Evolutionary conservation across 2,888 invertebrate genomes (phyloP), one percentile per base, ranked within the genome.

Genomic region (Brachypalpus laphriformis): DNA sequence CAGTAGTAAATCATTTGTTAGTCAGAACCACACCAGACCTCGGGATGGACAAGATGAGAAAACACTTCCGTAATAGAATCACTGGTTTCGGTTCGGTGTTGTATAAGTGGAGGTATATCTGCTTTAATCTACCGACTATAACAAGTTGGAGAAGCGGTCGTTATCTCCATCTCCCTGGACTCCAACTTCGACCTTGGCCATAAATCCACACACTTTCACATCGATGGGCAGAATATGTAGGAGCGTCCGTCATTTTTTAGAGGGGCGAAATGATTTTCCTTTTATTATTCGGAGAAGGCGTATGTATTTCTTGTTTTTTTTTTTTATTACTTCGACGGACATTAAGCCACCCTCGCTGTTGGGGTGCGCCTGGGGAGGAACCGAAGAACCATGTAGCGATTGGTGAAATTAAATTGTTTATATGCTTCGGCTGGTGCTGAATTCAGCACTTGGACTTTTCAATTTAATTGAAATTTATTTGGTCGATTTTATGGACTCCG

Each of bases 391-490:
- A 54, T 59, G 71, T 68, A 59, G 8, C 76, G 47, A 59, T 72
- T 80, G 80, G 65, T 66, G 59, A 80, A 72, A 72, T 72, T 80
- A 72, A 71, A 80, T 45, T 57, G 54, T 40, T 56, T 70, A 45
- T 70, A 56, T 80, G 49, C n/a, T 16, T 65, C 51, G 57, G 25
- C 31, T 25, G 59, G 40, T 57, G 49, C 18, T 61, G 75, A 45
- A 66, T 75, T 66, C 18, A 49, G 65, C 49, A 72, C 63, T 49
- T 42, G 57, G 31, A 34, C 14, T 72, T 80, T 71, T 65, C 65
- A 66, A 51, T 80, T 80, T 80, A 80, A 80, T 80, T 80, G 80
- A 59, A 80, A 72, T 72, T 80, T 80, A 80, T 80, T 80, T 66
- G 65, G 59, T 42, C 18, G 49, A 59, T 80, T 66, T 80, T 80